Conservation (phyloP, 2,797 vertebrate genomes). For the Jordanella pulchra region DNA sequence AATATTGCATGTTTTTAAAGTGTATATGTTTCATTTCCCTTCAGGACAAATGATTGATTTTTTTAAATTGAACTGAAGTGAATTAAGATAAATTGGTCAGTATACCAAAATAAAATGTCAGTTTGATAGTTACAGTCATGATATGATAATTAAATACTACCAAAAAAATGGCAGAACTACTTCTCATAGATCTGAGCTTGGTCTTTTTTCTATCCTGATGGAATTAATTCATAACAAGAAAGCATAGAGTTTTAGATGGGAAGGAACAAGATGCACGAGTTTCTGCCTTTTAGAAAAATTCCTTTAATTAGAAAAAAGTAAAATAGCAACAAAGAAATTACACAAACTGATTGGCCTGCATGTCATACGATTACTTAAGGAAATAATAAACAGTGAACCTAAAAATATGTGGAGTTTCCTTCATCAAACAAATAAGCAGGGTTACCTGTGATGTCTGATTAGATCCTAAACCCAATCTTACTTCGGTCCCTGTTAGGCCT, state of each 20-base stretch:
- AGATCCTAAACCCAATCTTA: neutral
- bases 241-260: neutral
- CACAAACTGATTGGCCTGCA: neutral
- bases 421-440: neutral
- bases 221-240: neutral
- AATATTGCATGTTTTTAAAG: neutral
- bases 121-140: too few species aligned
- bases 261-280: too few species aligned
- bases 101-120: too few species aligned
- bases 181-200: neutral
- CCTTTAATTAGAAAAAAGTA: neutral
- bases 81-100: too few species aligned
- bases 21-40: too few species aligned
- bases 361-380: neutral
- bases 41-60: too few species aligned
- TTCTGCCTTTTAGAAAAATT: neutral
- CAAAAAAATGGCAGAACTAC: neutral
- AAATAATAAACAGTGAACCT: neutral
- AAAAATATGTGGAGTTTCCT: neutral
- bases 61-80: too few species aligned
- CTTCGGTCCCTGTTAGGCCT: neutral
- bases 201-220: neutral
- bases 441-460: neutral
- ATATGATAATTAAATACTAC: neutral
- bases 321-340: neutral